Evolutionary conservation across 2,113 vertebrate species (phyloP).

Genomic region (Pseudopipra pipra): DNA sequence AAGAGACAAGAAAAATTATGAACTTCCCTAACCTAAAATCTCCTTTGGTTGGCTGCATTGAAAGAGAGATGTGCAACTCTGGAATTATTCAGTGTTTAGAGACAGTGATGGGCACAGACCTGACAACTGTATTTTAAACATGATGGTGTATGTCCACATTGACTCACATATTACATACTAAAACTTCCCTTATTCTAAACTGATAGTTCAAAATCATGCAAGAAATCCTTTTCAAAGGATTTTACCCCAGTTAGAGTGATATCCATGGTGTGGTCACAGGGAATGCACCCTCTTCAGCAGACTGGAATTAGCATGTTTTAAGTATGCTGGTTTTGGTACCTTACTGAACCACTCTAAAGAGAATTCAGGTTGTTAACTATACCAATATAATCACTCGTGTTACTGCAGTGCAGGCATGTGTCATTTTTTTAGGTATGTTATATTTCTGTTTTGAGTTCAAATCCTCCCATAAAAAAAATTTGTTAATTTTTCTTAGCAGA

Average conservation of each 20-base stretch:
- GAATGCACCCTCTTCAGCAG: not conserved
- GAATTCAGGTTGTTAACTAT: not conserved
- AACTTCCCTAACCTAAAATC: not conserved
- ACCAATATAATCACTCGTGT: not conserved
- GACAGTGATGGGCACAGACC: not conserved
- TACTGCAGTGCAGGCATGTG: not conserved
- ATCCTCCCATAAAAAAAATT: not conserved
- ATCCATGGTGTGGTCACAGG: accelerated
- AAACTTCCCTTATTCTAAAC: not conserved
- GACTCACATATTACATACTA: not conserved
- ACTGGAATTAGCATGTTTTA: accelerated
- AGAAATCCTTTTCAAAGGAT: not conserved
- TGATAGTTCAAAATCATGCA: not conserved
- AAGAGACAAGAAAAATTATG: not conserved
- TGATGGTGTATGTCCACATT: not conserved
- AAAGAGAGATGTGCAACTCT: not conserved
- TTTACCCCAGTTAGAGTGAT: not conserved
- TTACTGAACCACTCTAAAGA: not conserved
- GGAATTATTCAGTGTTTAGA: not conserved
- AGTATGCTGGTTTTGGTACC: not conserved
- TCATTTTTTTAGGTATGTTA: not conserved
- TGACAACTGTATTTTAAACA: not conserved
- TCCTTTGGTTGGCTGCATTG: not conserved
- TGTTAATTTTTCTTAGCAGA: not conserved
- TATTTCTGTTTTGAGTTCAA: not conserved